phyloP scores from a whole-genome alignment of 2,797 vertebrate species.

The Erpetoichthys calabaricus region DNA sequence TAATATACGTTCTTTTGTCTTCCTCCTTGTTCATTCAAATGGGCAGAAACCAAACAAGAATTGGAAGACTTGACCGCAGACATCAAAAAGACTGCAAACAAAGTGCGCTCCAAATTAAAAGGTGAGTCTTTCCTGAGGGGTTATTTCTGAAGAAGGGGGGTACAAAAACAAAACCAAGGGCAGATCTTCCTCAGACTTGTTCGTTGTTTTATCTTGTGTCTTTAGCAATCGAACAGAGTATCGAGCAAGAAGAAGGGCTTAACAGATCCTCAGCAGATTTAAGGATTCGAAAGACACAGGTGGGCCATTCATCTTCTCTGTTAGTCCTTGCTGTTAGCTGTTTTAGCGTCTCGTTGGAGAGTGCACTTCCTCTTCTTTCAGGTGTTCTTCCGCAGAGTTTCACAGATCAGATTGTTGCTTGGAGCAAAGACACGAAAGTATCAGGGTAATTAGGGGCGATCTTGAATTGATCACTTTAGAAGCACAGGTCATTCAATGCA shows the following conservation, averaged over 20 bases:
- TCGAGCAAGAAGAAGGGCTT: slow-evolving; percentile 84
- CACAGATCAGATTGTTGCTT: too few species aligned
- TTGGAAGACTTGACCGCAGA: slow-evolving; percentile 88
- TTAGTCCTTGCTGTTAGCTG: background rate
- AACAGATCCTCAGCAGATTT: slow-evolving; percentile 89
- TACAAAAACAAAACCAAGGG: background rate
- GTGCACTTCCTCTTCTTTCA: too few species aligned
- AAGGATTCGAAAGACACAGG: slow-evolving; percentile 88
- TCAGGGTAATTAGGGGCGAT: too few species aligned
- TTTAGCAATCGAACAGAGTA: slow-evolving; percentile 84
- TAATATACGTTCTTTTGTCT: too few species aligned
- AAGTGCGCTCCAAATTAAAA: slow-evolving; percentile 96
- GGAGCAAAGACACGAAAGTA: too few species aligned
- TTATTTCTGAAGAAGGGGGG: too few species aligned
- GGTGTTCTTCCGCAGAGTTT: too few species aligned
- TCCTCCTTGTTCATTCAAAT: too few species aligned
- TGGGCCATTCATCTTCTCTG: slow-evolving; percentile 22
- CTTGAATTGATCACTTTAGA: too few species aligned
- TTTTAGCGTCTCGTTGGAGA: too few species aligned
- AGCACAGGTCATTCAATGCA: too few species aligned
- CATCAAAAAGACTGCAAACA: slow-evolving; percentile 94
- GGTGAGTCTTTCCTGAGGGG: slow-evolving; percentile 35
- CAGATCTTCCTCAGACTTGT: background rate
- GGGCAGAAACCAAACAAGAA: slow-evolving; percentile 81
- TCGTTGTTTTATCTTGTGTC: background rate